phyloP scores from a whole-genome alignment of 2,113 vertebrate species.

The Leucoraja erinaceus region DNA sequence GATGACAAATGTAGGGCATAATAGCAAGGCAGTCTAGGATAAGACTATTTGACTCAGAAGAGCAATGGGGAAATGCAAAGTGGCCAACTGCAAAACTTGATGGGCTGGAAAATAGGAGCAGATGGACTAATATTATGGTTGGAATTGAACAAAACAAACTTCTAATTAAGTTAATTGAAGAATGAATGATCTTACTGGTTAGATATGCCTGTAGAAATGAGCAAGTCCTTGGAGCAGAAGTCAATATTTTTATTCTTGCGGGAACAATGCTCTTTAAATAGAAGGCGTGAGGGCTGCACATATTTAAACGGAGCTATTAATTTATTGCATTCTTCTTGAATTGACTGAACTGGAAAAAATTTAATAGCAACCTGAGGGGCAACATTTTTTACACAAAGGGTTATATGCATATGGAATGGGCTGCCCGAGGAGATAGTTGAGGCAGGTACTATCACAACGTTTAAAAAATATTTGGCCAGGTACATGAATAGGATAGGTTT shows the following conservation, averaged over 20 bases:
- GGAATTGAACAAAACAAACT: neutral
- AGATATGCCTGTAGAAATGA: neutral
- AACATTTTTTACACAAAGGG: too few species aligned
- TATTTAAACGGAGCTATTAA: neutral
- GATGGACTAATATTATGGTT: constrained; percentile 27
- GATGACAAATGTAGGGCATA: neutral
- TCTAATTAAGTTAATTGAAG: constrained; percentile 35
- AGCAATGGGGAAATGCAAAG: neutral
- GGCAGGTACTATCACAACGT: too few species aligned
- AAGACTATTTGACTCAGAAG: neutral
- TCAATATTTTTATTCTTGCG: neutral
- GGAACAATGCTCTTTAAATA: neutral
- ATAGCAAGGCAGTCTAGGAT: neutral
- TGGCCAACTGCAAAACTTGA: constrained; percentile 3
- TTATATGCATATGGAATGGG: too few species aligned
- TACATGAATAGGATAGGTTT: too few species aligned
- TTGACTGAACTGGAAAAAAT: neutral
- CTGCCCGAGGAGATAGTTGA: too few species aligned
- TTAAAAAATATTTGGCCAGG: too few species aligned
- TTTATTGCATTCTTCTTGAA: neutral
- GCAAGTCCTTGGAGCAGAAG: neutral
- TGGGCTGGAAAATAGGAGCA: constrained; percentile 34
- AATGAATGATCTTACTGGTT: neutral
- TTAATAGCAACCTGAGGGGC: neutral
- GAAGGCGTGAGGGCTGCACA: neutral